Base-by-base conservation (phyloP, 2,797 vertebrate species). In the Tympanoctomys barrerae region DNA sequence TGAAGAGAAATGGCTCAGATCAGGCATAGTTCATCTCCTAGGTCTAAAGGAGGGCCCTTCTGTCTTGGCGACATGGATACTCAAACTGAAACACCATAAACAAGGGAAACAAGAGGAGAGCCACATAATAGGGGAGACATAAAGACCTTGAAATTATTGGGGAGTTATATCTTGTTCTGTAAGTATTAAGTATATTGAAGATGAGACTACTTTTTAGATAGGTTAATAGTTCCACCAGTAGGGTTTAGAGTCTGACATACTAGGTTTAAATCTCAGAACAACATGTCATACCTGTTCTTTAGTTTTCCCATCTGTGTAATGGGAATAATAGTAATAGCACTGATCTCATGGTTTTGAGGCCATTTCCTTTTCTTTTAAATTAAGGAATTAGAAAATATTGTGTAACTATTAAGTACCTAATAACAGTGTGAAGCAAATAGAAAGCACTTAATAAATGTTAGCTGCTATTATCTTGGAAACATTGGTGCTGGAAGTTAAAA, bases 1-100 rank as follows among this genome's bases (percentile, higher is more conserved):
- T 28, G 66, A 93, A 89, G 77, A 46, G 33, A 73, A 49, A 70
- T 3, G 36, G 52, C 52, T 68, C 36, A 79, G 61, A 18, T 22
- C n/a, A 28, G 39, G 31, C 24, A n/a, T 13, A n/a, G 16, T 80
- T 94, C 42, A 61, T 39, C 33, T 73, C 46, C 52, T 70, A 5
- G 31, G 33, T 39, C 3, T 46, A 31, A 61, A 54, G 24, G 31
- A 36, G 24, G 18, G 33, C 9, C 13, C 12, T 7, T 57, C 52
- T 85, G 66, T 78, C 83, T 86, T 88, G 59, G 77, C 91, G 77
- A 62, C 62, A 24, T 19, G 61, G 7, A n/a, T 86, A 93, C 52
- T 71, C 31, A n/a, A 81, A 61, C 52, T 57, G 62, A 68, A 93
- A 68, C 88, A 87, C 77, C 61, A 0, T 62, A 66, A n/a, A 18